phyloP scores from a whole-genome alignment of 2,888 invertebrate species.

The Spicauda simplicius region DNA sequence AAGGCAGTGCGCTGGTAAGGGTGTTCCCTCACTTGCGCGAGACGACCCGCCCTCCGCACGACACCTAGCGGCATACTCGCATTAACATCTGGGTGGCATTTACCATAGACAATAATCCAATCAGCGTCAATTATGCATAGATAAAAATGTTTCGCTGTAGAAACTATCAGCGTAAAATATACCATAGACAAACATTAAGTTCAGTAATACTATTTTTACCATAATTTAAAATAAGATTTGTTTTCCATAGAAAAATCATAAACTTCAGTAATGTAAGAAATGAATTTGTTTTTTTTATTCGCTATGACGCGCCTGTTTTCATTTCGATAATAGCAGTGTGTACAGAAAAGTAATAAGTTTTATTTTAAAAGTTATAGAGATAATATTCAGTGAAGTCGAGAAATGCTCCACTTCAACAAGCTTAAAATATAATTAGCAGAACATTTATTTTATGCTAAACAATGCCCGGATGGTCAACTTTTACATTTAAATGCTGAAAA shows the following conservation, averaged over 20 bases:
- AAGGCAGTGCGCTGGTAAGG: conserved; percentile 96
- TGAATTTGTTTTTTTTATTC: no score
- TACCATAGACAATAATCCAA: neutral
- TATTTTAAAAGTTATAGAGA: neutral
- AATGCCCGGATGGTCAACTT: conserved; percentile 31
- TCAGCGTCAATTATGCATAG: neutral
- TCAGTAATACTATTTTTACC: neutral
- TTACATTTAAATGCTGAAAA: conserved; percentile 72
- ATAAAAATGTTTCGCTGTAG: no score
- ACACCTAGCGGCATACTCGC: conserved; percentile 88
- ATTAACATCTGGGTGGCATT: conserved; percentile 68
- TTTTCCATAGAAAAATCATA: no score
- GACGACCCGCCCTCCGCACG: conserved; percentile 93
- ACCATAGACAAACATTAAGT: neutral
- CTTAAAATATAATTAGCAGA: conserved; percentile 9
- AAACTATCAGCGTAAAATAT: neutral
- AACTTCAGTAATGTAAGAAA: no score
- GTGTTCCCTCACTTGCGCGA: conserved; percentile 97
- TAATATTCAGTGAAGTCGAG: neutral
- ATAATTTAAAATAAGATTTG: no score
- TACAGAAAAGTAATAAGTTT: neutral
- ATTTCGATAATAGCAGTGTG: neutral
- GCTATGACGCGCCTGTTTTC: neutral
- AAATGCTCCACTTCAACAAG: conserved; percentile 8
- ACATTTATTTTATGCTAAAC: conserved; percentile 40